Evolutionary conservation across 2,113 vertebrate genomes (phyloP), one percentile per base, ranked within the genome.

Genomic region (Otis tarda): DNA sequence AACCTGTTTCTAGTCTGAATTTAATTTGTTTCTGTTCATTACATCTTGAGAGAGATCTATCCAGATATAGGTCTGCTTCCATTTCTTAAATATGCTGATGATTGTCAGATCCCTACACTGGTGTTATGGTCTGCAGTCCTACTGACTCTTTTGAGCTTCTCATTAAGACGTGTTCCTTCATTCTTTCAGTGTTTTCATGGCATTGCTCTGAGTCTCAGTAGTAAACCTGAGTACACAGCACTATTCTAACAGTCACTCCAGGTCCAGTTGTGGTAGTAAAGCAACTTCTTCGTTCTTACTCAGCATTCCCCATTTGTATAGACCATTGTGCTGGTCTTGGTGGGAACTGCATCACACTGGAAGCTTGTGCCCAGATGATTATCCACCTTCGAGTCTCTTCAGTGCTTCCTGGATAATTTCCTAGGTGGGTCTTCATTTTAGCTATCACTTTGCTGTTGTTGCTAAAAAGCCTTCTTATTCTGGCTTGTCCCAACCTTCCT

Each of bases 161-260:
- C 2, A 0, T 65, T n/a, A 56, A 73, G 59, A 37, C 0, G 0
- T 17, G 14, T 91, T 85, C n/a, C 31, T 87, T 50, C 2, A 4
- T 69, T 39, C 39, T 69, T 53, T 52, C 49, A 6, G 9, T 53
- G 31, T 57, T 78, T 86, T 74, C 13, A 5, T 43, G 68, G 13
- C 63, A 20, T 49, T 92, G 33, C n/a, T 74, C 14, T 13, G 41
- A 37, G 35, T 41, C 6, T 0, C 20, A 59, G 37, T 39, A 28
- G 55, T 17, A 43, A 61, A 14, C 12, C 23, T 49, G 12, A 61
- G 61, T 83, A 9, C 55, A 39, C 60, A 83, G 39, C 20, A 1
- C 43, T 60, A 0, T 35, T 55, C 28, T 23, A 14, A 9, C 10
- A 56, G 35, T 73, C 12, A 12, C 49, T 10, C 25, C 33, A 45